Evolutionary conservation across 64 coral and sea anemone species (phyloP), one percentile per base, ranked within the genome.

Genomic region (Stichodactyla helianthus): DNA sequence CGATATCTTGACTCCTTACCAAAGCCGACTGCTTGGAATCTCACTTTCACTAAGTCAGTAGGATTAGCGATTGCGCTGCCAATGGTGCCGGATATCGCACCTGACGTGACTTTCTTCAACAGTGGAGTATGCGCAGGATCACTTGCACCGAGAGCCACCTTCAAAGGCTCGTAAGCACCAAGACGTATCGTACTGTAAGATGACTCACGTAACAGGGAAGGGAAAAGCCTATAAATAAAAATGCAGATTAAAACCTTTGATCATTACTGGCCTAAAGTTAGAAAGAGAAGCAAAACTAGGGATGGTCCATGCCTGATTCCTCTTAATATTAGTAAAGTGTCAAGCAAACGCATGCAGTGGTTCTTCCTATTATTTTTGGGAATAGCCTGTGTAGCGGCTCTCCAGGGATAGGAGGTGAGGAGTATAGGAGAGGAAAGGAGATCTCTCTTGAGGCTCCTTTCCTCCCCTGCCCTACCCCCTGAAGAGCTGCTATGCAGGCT

Each of bases 121-220:
- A 99, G 82, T 11, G 97, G 93, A 52, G 97, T 93, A 22, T 90
- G 88, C 0, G 97, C 91, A 61, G 93, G 83, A 62, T 99, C 91
- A 54, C 88, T 89, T 14, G 93, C 97, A 4, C 97, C 97, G 27
- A 99, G 86, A 23, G 87, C 59, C 50, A 90, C 74, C 76, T 99
- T 99, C 8, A 92, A 23, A 58, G 97, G 97, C 77, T 99, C 97
- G 89, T 99, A 99, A 26, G 93, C 93, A 63, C 97, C 97, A 57
- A 99, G 97, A 18, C 97, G 93, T 88, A 95, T 99, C 6, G 93
- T 95, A 67, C 93, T 99, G 83, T 99, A 99, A 3, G 93, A 95
- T 14, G 93, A 90, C 77, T 99, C 93, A 63, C 97, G 84, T 67
- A 99, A 62, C 19, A 99, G 23, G 71, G 97, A 91, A 78, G 97